Base-by-base conservation (phyloP, 2,888 invertebrate species). In the Sepioteuthis lessoniana region DNA sequence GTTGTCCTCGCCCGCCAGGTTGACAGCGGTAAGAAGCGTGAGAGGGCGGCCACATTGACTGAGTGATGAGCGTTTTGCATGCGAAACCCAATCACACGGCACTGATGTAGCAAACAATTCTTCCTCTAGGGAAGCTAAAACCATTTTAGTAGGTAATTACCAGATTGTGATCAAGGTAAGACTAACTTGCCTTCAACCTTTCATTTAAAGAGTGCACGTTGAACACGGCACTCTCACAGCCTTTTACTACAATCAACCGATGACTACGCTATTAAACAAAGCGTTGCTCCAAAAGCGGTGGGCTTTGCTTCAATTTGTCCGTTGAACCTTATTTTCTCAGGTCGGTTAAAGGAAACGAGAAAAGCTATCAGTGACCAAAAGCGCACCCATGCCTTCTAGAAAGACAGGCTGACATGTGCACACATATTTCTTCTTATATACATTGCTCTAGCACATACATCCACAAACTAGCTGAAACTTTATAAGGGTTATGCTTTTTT, bases 21-120 rank as follows among this genome's bases (percentile, higher is more conserved):
- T n/a, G n/a, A n/a, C 13, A 76, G 35, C n/a, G 19, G 76, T 76
- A 76, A 76, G 76, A 76, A 13, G 16, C 16, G 76, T 16, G 76
- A 35, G 16, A n/a, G 16, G 76, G n/a, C 76, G 76, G 76, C 16
- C 21, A 25, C 55, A 25, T 55, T 21, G n/a, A 35, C n/a, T 76
- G 76, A 76, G 35, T 76, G 76, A 76, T 76, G 76, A n/a, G n/a
- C n/a, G 76, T n/a, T n/a, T 76, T 76, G 76, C 76, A 76, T 76
- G 76, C n/a, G 76, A 76, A 76, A 76, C 76, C 76, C 76, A 76
- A 76, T 76, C 76, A 76, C n/a, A 76, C n/a, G 76, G n/a, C 76
- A 76, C 76, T 76, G 35, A 76, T 76, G 76, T 76, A 13, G 76
- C 76, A 76, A 76, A 76, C 76, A 76, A 76, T 35, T 76, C n/a